A percentile compares a stretch with the other conserved stretches of the same genome.
These are phyloP conservation scores for Ectropis grisescens DNA, from an alignment of 1,140 invertebrate genomes.

Conservation along the genomic window DNA sequence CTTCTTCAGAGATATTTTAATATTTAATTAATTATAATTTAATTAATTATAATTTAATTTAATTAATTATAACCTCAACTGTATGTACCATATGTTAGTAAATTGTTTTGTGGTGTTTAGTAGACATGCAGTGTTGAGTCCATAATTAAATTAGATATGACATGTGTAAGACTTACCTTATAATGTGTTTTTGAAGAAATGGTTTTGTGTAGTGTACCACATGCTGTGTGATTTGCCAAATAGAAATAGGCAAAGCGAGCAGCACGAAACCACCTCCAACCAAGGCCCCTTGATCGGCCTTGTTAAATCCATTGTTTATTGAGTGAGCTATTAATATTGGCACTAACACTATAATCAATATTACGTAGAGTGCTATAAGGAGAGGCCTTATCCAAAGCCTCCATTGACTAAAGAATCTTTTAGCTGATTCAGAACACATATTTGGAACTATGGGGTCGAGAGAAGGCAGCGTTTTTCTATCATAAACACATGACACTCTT, in stretches of 20 bases:
- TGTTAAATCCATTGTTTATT: constrained; percentile 75
- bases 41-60: too few species aligned
- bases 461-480: too few species aligned
- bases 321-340: constrained; percentile 85
- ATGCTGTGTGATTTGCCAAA: constrained; percentile 96
- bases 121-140: too few species aligned
- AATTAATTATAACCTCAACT: too few species aligned
- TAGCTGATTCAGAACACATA: constrained; percentile 43
- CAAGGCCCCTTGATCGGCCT: constrained; percentile 82
- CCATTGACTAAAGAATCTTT: constrained; percentile 78
- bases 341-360: constrained; percentile 86
- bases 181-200: constrained; percentile 93
- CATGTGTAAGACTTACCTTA: too few species aligned
- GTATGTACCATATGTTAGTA: too few species aligned
- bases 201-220: constrained; percentile 95
- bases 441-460: constrained; percentile 4
- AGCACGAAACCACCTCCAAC: constrained; percentile 93
- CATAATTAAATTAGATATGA: too few species aligned
- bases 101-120: too few species aligned
- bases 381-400: constrained; percentile 90
- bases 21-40: too few species aligned
- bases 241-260: constrained; percentile 89
- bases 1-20: too few species aligned
- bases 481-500: too few species aligned
- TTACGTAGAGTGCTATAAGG: constrained; percentile 82